Evolutionary conservation across 2,888 invertebrate genomes (phyloP).

Genomic region (Thera obeliscata): DNA sequence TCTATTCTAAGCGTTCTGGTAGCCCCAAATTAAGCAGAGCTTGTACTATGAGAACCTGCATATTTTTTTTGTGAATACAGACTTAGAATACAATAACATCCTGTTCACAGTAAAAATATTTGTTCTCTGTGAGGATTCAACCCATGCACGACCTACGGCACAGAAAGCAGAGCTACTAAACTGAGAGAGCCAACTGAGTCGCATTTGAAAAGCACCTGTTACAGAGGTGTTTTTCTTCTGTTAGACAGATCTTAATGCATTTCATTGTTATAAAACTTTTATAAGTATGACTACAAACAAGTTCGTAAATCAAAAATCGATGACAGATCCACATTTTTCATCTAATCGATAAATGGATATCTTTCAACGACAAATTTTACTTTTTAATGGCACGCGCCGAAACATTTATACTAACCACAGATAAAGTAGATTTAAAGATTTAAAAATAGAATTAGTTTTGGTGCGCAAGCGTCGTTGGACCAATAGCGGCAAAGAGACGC

Average conservation of each 20-base stretch:
- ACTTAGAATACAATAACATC: too few species aligned
- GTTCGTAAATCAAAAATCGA: conserved; percentile 32
- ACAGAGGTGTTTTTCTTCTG: too few species aligned
- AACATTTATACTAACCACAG: conserved; percentile 44
- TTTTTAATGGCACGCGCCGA: conserved; percentile 48
- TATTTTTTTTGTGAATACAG: too few species aligned
- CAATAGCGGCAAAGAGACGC: conserved; percentile 44
- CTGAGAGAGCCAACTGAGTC: too few species aligned
- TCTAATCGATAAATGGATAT: conserved; percentile 3
- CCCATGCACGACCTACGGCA: too few species aligned
- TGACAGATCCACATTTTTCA: conserved; percentile 49
- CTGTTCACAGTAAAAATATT: too few species aligned
- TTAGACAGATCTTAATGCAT: neutral
- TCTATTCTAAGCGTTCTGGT: too few species aligned
- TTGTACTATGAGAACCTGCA: too few species aligned
- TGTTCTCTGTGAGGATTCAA: too few species aligned
- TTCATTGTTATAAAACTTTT: neutral
- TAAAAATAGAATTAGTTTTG: conserved; percentile 33
- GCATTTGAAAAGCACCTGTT: too few species aligned
- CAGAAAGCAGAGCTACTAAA: too few species aligned
- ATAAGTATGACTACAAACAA: conserved; percentile 5
- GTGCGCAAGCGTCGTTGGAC: conserved; percentile 44
- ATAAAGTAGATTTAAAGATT: conserved; percentile 7
- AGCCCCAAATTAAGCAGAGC: too few species aligned
- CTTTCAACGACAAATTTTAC: conserved; percentile 33